Evolutionary conservation across 2,797 vertebrate genomes (phyloP), one percentile per base, ranked within the genome.

Genomic region (Parauchenoglanis punctatus): DNA sequence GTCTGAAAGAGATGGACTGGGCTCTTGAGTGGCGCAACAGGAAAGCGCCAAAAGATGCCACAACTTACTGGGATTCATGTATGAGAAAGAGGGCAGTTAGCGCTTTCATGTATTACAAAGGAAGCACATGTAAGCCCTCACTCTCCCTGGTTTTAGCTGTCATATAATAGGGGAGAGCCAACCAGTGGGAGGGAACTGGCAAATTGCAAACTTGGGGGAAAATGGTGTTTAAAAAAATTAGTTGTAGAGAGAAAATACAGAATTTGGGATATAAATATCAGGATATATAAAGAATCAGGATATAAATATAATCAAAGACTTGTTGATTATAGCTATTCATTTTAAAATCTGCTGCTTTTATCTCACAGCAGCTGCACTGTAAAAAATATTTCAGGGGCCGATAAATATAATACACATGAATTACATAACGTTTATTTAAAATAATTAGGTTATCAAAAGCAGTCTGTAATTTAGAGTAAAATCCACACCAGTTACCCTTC

Each of bases 321-420:
- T 77, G 46, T 54, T 28, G 49, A 77, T 54, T 77, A 15, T 76
- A 78, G 28, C 75, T 56, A 35, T 56, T 78, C n/a, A 75, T n/a
- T 75, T 73, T 25, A 25, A 25, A 49, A 75, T 49, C 23, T 49
- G 20, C 20, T 25, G 25, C 25, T 54, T 28, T 77, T 52, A 25
- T 49, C 15, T 52, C 46, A 52, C 25, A 15, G n/a, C 1, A 28
- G 73, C 73, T 54, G n/a, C 46, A 35, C 35, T 35, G 35, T 35
- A 35, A 35, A 35, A 35, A 35, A 35, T 35, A 35, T 35, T 35
- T 35, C 35, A 2, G 35, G 35, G 35, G 35, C 35, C 35, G 35
- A 35, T 35, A 35, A 35, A 35, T 35, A 35, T 35, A 35, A 35
- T 35, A 35, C 35, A 35, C 35, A 35, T 35, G 35, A 35, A 35